phyloP scores from a whole-genome alignment of 2,888 invertebrate genomes.

The Tholera decimalis region DNA sequence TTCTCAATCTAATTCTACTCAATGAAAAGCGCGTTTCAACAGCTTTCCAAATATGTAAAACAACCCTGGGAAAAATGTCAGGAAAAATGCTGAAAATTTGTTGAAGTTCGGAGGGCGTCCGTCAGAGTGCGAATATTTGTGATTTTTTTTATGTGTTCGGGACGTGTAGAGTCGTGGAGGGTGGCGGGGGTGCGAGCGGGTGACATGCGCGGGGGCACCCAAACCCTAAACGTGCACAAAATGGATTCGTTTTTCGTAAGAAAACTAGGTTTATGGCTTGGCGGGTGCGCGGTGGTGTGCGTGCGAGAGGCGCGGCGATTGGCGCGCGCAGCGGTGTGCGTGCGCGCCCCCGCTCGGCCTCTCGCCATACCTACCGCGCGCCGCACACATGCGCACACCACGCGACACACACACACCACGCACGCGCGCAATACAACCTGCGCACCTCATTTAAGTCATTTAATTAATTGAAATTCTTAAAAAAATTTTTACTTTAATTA shows the following conservation, averaged over 20 bases:
- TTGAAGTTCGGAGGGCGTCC: conserved; percentile 65
- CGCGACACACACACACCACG: conserved; percentile 61
- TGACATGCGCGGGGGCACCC: conserved; percentile 80
- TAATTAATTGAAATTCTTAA: conserved; percentile 36
- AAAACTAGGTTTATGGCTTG: conserved; percentile 80
- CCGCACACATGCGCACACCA: conserved; percentile 70
- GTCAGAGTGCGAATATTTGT: conserved; percentile 73
- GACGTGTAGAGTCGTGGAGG: conserved; percentile 23
- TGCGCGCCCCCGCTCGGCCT: conserved; percentile 84
- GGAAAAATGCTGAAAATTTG: conserved; percentile 70
- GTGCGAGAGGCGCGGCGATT: conserved; percentile 82
- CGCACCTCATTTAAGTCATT: conserved; percentile 55
- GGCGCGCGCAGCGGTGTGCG: conserved; percentile 80
- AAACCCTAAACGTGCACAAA: conserved; percentile 84
- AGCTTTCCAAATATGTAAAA: conserved; percentile 55
- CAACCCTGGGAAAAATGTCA: conserved; percentile 56
- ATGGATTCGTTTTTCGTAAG: conserved; percentile 79
- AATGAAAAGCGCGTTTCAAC: conserved; percentile 69
- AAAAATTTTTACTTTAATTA: conserved; percentile 28
- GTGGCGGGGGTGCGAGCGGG: conserved; percentile 60
- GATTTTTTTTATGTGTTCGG: conserved; percentile 79
- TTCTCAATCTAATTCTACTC: conserved; percentile 60
- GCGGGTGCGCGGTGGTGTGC: conserved; percentile 73
- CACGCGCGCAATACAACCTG: conserved; percentile 63
- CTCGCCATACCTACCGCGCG: conserved; percentile 80